Base-by-base conservation (phyloP, 30 jellyfish, hydroid and myxozoan species). In the Aurelia sp. region DNA sequence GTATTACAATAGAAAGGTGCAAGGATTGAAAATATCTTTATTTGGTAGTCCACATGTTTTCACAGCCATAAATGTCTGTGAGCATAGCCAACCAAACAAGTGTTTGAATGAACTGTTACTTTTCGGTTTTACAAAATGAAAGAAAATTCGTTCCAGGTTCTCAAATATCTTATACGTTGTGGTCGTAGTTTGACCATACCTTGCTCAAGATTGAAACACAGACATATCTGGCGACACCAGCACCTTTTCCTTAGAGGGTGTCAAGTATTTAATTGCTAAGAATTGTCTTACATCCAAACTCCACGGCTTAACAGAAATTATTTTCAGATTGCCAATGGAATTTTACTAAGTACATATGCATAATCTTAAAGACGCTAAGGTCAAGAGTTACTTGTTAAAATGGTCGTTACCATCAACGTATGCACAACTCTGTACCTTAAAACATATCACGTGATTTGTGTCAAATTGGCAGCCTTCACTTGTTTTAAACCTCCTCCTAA, bases 31-130 rank as follows among this genome's bases (percentile, higher is more conserved):
- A 59, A 22, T 55, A 19, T 76, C 86, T 76, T 57, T 76, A 57
- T 76, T 59, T 76, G 86, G 86, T 57, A 76, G 48, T 11, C 86
- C 86, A 76, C 86, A 76, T 76, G 86, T 59, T 76, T 76, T 76
- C 64, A 76, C 86, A 76, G 86, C 53, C 86, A 57, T 76, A 76
- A 59, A 76, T 48, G 33, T 76, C 65, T 57, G 55, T 62, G 86
- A 59, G 50, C 47, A 58, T 21, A 52, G 65, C 86, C 86, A 58
- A 27, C 76, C 6, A 17, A 17, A 11, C 64, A 18, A 76, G 47
- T 33, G 86, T 40, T 76, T 48, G 76, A 27, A 76, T 76, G 65
- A 76, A 74, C 86, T 76, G 86, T 76, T 59, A 76, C 75, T 21
- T 22, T 74, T 76, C 76, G 86, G 66, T 59, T 76, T 76, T 71